phyloP scores from a whole-genome alignment of 2,888 invertebrate genomes.

The Tenthredo distinguenda region DNA sequence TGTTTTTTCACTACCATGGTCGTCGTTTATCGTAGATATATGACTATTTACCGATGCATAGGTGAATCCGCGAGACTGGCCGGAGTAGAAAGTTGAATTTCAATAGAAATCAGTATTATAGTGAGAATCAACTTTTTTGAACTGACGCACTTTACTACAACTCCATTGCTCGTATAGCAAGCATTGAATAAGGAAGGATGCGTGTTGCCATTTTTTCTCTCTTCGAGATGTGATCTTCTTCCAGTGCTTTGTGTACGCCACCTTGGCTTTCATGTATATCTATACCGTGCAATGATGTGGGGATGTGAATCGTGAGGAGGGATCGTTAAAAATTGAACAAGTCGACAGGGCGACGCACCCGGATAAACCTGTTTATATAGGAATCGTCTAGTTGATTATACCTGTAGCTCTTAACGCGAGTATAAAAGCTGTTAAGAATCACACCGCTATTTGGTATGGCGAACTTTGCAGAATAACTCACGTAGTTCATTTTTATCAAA shows the following conservation, averaged over 20 bases:
- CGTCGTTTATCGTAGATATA: not conserved
- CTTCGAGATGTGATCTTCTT: not conserved
- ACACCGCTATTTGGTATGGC: not conserved
- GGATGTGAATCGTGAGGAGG: not conserved
- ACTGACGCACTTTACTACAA: not conserved
- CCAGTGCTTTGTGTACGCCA: not conserved
- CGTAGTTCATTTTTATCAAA: not conserved
- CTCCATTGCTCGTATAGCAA: not conserved
- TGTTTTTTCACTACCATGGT: not conserved
- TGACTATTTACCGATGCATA: not conserved
- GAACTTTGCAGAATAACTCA: not conserved
- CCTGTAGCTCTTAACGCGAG: not conserved
- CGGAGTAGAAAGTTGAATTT: not conserved
- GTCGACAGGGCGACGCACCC: conserved; percentile 8
- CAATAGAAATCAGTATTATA: not conserved
- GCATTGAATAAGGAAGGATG: not conserved
- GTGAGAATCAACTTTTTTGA: not conserved
- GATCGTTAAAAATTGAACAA: conserved; percentile 13
- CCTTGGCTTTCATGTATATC: not conserved
- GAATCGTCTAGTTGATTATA: not conserved
- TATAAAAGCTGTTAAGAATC: not conserved
- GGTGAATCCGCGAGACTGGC: not conserved
- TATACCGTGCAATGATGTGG: not conserved
- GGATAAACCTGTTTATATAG: conserved; percentile 30
- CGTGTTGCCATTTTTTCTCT: not conserved